Conservation (phyloP, 2,888 invertebrate species). For the Merodon equestris region DNA sequence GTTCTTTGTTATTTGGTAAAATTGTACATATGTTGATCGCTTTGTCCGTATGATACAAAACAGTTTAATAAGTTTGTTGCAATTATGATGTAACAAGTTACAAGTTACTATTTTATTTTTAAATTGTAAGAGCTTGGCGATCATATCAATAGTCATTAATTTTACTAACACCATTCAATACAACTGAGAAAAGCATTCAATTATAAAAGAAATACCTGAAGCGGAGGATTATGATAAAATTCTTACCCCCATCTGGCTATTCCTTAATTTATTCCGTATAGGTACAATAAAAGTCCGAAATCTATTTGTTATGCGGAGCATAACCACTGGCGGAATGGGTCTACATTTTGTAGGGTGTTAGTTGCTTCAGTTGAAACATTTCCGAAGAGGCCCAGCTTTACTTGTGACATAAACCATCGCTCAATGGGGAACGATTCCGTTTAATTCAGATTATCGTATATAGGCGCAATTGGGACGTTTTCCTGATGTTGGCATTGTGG, state of each 20-base stretch:
- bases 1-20: conserved; percentile 35
- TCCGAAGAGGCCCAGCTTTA: conserved; percentile 44
- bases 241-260: conserved; percentile 15
- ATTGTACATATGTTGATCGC: too few relatives aligned
- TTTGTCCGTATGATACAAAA: too few relatives aligned
- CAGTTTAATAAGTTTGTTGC: too few relatives aligned
- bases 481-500: conserved; percentile 26
- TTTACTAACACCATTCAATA: too few relatives aligned
- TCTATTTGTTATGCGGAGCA: conserved; percentile 66
- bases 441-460: conserved; percentile 67
- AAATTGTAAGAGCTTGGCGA: too few relatives aligned
- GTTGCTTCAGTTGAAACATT: conserved; percentile 43
- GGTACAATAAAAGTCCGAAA: conserved; percentile 18
- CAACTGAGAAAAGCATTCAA: conserved; percentile 43
- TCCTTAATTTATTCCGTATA: conserved; percentile 56
- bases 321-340: conserved; percentile 51
- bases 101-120: too few relatives aligned
- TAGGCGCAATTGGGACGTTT: conserved; percentile 43
- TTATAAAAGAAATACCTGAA: conserved; percentile 67
- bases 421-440: conserved; percentile 66
- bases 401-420: conserved; percentile 68
- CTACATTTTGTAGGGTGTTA: conserved; percentile 22
- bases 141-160: too few relatives aligned
- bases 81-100: too few relatives aligned
- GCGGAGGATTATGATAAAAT: conserved; percentile 66